These are phyloP conservation scores for Metopia argyrocephala DNA, from an alignment of 2,888 invertebrate genomes.

Conservation along the genomic window DNA sequence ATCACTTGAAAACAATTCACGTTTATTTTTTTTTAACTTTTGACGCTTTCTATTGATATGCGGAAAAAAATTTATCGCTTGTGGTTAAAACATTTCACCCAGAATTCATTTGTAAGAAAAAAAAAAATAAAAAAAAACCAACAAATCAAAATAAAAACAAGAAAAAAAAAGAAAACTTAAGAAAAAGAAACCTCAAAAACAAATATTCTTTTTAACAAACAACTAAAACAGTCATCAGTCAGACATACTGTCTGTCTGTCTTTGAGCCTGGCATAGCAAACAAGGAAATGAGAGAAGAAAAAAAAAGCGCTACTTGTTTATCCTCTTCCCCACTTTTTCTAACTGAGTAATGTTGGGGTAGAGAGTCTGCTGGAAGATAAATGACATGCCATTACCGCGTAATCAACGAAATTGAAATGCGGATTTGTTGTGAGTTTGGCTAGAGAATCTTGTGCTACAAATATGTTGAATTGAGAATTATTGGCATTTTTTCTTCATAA, in stretches of 20 bases:
- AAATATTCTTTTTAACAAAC: constrained; percentile 30
- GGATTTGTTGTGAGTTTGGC: constrained; percentile 24
- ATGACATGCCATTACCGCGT: constrained; percentile 43
- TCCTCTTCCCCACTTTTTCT: not conserved
- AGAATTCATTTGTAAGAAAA: not conserved
- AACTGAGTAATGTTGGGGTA: not conserved
- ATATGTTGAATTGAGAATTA: constrained; percentile 5
- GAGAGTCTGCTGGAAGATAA: too few species aligned
- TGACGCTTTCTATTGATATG: constrained; percentile 7
- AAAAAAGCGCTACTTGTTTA: not conserved
- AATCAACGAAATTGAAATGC: constrained; percentile 39
- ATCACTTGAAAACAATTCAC: constrained; percentile 22
- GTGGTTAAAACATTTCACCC: constrained; percentile 33
- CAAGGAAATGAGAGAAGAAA: not conserved
- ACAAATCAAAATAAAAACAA: not conserved
- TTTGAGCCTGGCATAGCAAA: not conserved
- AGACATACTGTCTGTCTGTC: not conserved
- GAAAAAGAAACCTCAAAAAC: constrained; percentile 23
- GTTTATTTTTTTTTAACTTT: not conserved
- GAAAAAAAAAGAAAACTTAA: constrained; percentile 1
- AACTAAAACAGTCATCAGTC: not conserved
- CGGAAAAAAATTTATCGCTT: constrained; percentile 45
- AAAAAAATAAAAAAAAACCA: not conserved
- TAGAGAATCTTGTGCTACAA: not conserved
- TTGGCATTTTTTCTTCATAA: constrained; percentile 14